phyloP scores from a whole-genome alignment of 2,888 invertebrate genomes.

The Andrena fulva region DNA sequence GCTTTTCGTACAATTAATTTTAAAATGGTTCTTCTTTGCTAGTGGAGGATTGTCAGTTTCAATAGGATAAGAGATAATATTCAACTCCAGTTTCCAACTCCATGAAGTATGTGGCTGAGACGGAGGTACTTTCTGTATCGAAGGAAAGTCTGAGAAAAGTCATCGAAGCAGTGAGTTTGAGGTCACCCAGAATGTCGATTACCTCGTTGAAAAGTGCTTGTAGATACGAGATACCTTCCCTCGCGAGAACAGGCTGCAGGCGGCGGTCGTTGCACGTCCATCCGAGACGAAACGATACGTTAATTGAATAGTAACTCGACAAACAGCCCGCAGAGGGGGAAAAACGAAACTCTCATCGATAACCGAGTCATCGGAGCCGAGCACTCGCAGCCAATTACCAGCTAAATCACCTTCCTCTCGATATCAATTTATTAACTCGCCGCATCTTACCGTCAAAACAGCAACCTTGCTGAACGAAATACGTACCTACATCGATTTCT shows the following conservation, averaged over 20 bases:
- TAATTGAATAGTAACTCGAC: conserved; percentile 53
- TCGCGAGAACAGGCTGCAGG: background rate
- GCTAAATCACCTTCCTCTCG: conserved; percentile 39
- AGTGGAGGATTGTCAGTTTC: too few species aligned
- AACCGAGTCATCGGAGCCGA: conserved; percentile 39
- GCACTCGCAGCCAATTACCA: conserved; percentile 51
- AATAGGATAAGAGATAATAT: too few species aligned
- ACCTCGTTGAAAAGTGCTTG: background rate
- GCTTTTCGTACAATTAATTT: too few species aligned
- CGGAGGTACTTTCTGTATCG: too few species aligned
- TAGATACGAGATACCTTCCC: background rate
- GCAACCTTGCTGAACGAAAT: background rate
- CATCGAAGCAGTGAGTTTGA: background rate
- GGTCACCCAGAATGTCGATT: background rate
- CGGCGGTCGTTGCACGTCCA: conserved; percentile 36
- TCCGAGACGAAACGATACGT: conserved; percentile 51
- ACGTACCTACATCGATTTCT: background rate
- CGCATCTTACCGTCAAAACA: conserved; percentile 36
- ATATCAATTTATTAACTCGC: conserved; percentile 51
- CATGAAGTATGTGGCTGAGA: too few species aligned
- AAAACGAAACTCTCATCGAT: conserved; percentile 33
- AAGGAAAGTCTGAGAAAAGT: background rate
- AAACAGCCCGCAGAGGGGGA: conserved; percentile 22
- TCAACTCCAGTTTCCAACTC: too few species aligned
- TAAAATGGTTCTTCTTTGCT: too few species aligned